Evolutionary conservation across 2,797 vertebrate genomes (phyloP), one percentile per base, ranked within the genome.

Genomic region (Poecilia picta): DNA sequence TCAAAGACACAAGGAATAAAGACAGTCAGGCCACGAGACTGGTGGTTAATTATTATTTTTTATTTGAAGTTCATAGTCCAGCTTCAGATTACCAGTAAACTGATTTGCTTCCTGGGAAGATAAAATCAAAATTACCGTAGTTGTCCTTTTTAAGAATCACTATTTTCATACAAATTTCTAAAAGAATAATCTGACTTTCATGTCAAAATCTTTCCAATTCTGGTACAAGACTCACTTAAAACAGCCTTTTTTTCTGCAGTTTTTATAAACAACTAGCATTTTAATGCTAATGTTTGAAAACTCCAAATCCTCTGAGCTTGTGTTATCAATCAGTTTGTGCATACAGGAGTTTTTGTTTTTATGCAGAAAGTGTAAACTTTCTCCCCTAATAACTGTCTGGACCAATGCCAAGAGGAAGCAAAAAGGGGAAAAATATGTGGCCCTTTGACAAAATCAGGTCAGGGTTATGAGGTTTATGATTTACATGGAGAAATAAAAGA

Each of bases 371-470:
- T 28, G 2, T 84, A 79, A 75, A 82, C 87, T 81, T 85, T 83
- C 20, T 49, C 2, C 78, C 75, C 5, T 46, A 1, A 46, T 74
- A 72, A 77, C 77, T 36, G 16, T 31, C 4, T 20, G 20, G 53
- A 43, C 7, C 3, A 2, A 41, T 23, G 15, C 62, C 55, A 91
- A 36, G 46, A 87, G 87, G 85, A 91, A 89, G 73, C 41, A 82
- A 53, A 66, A 43, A 5, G 31, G 20, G 33, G 76, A 79, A 83
- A 39, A 77, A 83, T 81, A 51, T 7, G 47, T 23, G 2, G 23
- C 20, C 25, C 72, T 45, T 53, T 43, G 15, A 70, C 3, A 4
- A 84, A 73, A 75, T 85, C 74, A 68, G 57, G 1, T 59, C 53
- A 45, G 7, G 0, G 71, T 15, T 8, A 72, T 46, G 8, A 57